Base-by-base conservation (phyloP, 2,797 vertebrate species). In the Microcaecilia unicolor region DNA sequence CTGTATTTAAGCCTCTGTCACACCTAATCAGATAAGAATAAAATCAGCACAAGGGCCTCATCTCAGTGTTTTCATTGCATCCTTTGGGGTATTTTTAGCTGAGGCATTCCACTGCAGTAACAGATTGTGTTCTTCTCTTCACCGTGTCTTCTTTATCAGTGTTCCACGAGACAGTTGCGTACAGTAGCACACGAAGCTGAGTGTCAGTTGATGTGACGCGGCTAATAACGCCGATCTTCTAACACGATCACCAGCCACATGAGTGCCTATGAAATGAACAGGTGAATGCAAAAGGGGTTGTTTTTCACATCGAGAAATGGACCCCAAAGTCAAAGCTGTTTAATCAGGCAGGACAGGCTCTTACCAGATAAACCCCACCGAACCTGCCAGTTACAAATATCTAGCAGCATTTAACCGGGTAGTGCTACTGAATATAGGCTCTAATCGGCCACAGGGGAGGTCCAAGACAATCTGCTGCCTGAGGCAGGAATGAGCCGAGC, bases 1-100 rank as follows among this genome's bases (percentile, higher is more conserved):
- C 57, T 53, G 61, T 49, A 44, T 42, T 65, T 59, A 67, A 52
- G 54, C 18, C 34, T 54, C 49, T 50, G 62, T 67, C 64, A 58
- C 61, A 67, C 58, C 61, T 64, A 63, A 59, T 56, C 57, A 59
- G 55, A 64, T 59, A 62, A 55, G 18, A 34, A 32, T 51, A 47
- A 55, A 44, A 40, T 48, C 41, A 44, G 18, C 14, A 38, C 24
- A 43, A 48, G 50, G n/a, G n/a, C n/a, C n/a, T n/a, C n/a, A n/a
- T n/a, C n/a, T n/a, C 18, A 1, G 1, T 28, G 1, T 34, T 18
- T 42, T 30, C 9, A 45, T 44, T 33, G 30, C 7, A 27, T 47
- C 30, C 18, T 29, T 46, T 45, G 54, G 21, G 10, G 23, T 33
- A 44, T 56, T 47, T n/a, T 36, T 9, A 10, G 20, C 15, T 47